A percentile compares a stretch with the other conserved stretches of the same genome.
Conservation (phyloP, 2,888 invertebrate species). For the Entomobrya proxima region DNA sequence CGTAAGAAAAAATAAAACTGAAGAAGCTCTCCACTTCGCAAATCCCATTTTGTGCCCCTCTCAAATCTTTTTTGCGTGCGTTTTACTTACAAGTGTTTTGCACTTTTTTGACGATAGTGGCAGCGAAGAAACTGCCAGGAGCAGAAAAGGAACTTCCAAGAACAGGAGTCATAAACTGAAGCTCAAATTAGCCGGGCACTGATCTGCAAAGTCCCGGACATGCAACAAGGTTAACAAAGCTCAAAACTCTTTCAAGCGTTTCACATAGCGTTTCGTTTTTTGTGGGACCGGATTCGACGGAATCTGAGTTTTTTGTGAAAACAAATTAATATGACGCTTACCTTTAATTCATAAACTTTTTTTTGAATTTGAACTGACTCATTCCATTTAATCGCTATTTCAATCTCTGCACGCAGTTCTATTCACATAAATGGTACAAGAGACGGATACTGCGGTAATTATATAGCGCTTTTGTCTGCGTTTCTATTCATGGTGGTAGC, state of each 20-base stretch:
- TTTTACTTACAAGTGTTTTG: conserved; percentile 7
- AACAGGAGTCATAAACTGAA: not conserved
- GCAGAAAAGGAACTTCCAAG: not conserved
- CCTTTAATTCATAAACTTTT: too few species aligned
- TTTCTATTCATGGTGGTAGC: not conserved
- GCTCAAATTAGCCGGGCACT: not conserved
- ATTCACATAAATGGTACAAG: too few species aligned
- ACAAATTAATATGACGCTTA: too few species aligned
- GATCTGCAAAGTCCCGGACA: not conserved
- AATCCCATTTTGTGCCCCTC: conserved; percentile 2
- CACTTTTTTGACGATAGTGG: conserved; percentile 12
- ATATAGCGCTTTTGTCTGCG: too few species aligned
- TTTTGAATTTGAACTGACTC: too few species aligned
- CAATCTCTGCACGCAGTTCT: too few species aligned
- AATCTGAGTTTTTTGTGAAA: not conserved
- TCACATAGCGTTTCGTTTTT: too few species aligned
- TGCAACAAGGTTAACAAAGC: too few species aligned
- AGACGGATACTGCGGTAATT: too few species aligned
- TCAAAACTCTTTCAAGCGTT: not conserved
- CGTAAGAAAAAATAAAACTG: conserved; percentile 1
- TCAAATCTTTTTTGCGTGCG: not conserved
- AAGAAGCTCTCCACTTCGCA: conserved; percentile 14
- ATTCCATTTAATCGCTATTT: too few species aligned
- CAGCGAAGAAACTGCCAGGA: not conserved
- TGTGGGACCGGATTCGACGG: not conserved